A percentile compares a stretch with the other conserved stretches of the same genome.
Conservation (phyloP, 2,113 vertebrate genomes). For the Cynoglossus semilaevis region DNA sequence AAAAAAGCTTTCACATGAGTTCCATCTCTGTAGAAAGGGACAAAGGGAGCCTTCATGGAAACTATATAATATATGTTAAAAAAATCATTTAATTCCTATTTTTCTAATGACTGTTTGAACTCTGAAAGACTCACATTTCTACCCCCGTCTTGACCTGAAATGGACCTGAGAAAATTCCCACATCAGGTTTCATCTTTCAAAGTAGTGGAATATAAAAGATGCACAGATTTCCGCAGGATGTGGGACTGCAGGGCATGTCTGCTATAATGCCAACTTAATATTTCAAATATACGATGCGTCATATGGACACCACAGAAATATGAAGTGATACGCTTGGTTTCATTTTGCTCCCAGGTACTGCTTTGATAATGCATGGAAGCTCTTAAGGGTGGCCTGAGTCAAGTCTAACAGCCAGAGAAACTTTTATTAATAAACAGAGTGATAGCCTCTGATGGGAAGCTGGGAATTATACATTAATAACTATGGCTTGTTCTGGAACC, state of each 20-base stretch:
- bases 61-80: too few species aligned
- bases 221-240: constrained; percentile 41
- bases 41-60: constrained; percentile 2
- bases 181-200: constrained; percentile 15
- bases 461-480: constrained; percentile 68
- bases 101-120: constrained; percentile 1
- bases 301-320: constrained; percentile 39
- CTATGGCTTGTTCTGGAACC: constrained; percentile 51
- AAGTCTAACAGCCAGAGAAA: constrained; percentile 64
- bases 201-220: constrained; percentile 56
- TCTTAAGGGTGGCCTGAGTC: constrained; percentile 65
- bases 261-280: constrained; percentile 50
- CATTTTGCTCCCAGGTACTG: constrained; percentile 40
- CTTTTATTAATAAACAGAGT: constrained; percentile 71
- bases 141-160: constrained; percentile 38
- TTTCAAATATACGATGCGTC: constrained; percentile 40
- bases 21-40: too few species aligned
- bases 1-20: too few species aligned
- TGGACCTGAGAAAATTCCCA: not conserved
- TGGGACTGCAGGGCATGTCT: constrained; percentile 22
- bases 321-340: constrained; percentile 41
- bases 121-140: constrained; percentile 8
- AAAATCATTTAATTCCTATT: constrained; percentile 23
- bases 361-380: constrained; percentile 71
- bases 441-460: constrained; percentile 65